A percentile compares a stretch with the other conserved stretches of the same genome.
These are phyloP conservation scores for Limanda limanda DNA, from an alignment of 2,113 vertebrate species.

Conservation along the genomic window DNA sequence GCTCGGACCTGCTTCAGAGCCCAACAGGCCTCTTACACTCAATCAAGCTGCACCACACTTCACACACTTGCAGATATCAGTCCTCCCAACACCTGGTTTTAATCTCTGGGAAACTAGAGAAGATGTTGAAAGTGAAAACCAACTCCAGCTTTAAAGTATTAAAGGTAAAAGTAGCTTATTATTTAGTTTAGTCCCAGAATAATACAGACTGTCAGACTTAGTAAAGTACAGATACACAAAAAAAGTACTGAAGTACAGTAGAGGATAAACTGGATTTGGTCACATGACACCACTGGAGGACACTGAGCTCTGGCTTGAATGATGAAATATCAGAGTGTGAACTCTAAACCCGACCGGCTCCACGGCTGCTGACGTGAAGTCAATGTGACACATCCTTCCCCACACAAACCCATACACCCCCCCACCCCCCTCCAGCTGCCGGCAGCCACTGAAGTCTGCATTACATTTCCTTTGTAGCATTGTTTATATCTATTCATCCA, in stretches of 20 bases:
- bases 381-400: slow-evolving; percentile 76
- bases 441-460: slow-evolving; percentile 29
- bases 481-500: not conserved
- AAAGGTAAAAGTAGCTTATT: too few species aligned
- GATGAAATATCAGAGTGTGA: slow-evolving; percentile 74
- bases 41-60: not conserved
- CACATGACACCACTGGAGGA: not conserved
- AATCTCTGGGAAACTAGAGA: too few species aligned
- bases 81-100: too few species aligned
- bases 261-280: not conserved
- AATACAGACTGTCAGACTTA: too few species aligned
- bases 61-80: too few species aligned
- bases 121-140: too few species aligned
- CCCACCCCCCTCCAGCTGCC: slow-evolving; percentile 51
- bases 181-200: too few species aligned
- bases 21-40: too few species aligned
- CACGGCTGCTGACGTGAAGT: slow-evolving; percentile 75
- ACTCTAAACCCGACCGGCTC: slow-evolving; percentile 72
- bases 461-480: slow-evolving; percentile 38
- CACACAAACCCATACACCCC: slow-evolving; percentile 51
- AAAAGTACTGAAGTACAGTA: too few species aligned
- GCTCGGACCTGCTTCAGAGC: too few species aligned
- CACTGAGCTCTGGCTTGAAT: slow-evolving; percentile 16
- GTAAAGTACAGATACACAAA: too few species aligned
- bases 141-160: too few species aligned